phyloP scores from a whole-genome alignment of 35 echinoderm and acorn worm species.

The Ophioderma brevispina region DNA sequence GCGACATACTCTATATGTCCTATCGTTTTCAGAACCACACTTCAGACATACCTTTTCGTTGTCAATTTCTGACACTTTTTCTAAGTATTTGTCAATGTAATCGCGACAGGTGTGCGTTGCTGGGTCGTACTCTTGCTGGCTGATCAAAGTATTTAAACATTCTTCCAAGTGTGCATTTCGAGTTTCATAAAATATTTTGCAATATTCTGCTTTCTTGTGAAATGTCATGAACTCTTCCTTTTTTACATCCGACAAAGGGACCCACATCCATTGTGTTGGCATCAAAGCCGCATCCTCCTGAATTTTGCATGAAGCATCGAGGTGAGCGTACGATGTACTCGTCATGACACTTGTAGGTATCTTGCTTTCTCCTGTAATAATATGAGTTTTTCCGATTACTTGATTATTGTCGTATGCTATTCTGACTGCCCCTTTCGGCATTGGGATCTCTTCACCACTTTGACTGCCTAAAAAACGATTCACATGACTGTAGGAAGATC shows the following conservation, averaged over 20 bases:
- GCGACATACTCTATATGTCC: not conserved
- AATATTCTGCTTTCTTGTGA: not conserved
- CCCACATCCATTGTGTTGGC: not conserved
- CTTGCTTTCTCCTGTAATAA: not conserved
- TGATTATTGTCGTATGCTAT: not conserved
- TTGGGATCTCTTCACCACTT: not conserved
- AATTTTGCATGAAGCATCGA: not conserved
- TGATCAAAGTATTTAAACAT: not conserved
- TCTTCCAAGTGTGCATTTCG: not conserved
- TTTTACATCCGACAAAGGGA: not conserved
- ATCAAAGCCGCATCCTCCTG: not conserved
- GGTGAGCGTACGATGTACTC: not conserved
- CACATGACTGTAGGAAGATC: not conserved
- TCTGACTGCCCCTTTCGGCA: not conserved
- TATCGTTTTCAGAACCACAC: slow-evolving; percentile 31
- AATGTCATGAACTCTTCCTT: not conserved
- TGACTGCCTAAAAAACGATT: not conserved
- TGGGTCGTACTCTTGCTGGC: not conserved
- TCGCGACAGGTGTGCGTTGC: too few relatives aligned
- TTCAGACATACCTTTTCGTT: not conserved
- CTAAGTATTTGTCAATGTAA: not conserved
- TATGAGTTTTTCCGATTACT: not conserved
- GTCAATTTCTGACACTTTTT: not conserved
- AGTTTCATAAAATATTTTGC: not conserved
- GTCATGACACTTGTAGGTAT: too few relatives aligned